Conservation (phyloP, 2,888 invertebrate species). For the Stratiomys singularior region DNA sequence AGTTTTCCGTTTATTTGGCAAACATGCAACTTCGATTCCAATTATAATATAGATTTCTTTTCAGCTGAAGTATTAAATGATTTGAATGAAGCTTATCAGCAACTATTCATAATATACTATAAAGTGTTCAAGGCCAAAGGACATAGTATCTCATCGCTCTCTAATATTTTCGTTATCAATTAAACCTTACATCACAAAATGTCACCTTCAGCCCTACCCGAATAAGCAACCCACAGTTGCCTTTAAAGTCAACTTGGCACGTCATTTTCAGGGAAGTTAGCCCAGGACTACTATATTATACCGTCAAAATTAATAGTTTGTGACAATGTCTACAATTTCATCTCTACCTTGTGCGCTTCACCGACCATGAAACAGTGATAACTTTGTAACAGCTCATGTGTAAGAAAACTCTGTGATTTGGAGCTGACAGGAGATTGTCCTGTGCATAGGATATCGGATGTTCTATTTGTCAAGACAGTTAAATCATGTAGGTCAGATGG, state of each 20-base stretch:
- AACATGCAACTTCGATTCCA: no score
- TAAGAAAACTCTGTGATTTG: not conserved
- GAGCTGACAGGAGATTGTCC: slow-evolving; percentile 5
- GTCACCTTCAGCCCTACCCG: no score
- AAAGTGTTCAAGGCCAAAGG: no score
- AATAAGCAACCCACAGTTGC: no score
- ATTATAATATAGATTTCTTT: no score
- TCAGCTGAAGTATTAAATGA: no score
- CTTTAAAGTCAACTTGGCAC: not conserved
- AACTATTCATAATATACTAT: no score
- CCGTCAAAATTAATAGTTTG: slow-evolving; percentile 29
- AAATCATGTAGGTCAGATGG: not conserved
- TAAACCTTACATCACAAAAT: no score
- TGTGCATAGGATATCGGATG: not conserved
- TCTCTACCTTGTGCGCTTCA: slow-evolving; percentile 36
- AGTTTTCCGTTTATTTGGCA: no score
- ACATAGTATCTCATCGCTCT: no score
- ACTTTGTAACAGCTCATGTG: slow-evolving; percentile 17
- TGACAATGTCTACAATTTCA: slow-evolving; percentile 26
- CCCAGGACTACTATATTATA: not conserved
- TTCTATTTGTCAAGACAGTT: not conserved
- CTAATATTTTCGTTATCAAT: no score
- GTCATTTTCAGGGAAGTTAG: not conserved
- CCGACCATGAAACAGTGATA: slow-evolving; percentile 17
- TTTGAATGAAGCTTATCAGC: no score